Percentiles rank a stretch among this genome's conserved stretches.
Evolutionary conservation across 2,113 vertebrate genomes (phyloP).

Genomic region (Eudorcas thomsonii): DNA sequence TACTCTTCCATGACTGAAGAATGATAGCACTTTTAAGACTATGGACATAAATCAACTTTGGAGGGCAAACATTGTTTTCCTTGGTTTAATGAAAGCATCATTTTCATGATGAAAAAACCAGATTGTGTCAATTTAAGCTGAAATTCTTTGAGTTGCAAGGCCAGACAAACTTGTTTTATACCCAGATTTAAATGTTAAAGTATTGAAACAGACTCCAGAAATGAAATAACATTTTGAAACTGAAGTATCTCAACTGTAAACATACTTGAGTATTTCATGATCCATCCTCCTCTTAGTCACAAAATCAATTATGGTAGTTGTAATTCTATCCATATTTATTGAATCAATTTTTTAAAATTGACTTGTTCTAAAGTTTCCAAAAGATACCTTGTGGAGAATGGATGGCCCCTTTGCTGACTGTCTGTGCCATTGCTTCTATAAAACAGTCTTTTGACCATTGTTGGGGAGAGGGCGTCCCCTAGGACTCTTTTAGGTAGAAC

Average conservation of each 20-base stretch:
- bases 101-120: background rate
- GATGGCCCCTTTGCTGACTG: background rate
- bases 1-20: background rate
- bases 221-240: background rate
- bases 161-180: background rate
- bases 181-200: background rate
- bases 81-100: background rate
- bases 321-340: background rate
- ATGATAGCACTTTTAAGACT: background rate
- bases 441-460: background rate
- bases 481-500: background rate
- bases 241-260: background rate
- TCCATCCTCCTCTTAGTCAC: background rate
- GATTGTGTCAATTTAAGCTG: background rate
- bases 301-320: background rate
- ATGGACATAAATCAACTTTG: background rate
- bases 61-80: background rate
- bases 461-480: background rate
- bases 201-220: constrained; percentile 32
- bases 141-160: background rate
- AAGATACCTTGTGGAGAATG: background rate
- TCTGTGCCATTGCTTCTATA: background rate
- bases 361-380: background rate
- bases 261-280: background rate
- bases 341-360: background rate